These are phyloP conservation scores for Cepphus grylle DNA, from an alignment of 2,113 vertebrate genomes.

Conservation along the genomic window DNA sequence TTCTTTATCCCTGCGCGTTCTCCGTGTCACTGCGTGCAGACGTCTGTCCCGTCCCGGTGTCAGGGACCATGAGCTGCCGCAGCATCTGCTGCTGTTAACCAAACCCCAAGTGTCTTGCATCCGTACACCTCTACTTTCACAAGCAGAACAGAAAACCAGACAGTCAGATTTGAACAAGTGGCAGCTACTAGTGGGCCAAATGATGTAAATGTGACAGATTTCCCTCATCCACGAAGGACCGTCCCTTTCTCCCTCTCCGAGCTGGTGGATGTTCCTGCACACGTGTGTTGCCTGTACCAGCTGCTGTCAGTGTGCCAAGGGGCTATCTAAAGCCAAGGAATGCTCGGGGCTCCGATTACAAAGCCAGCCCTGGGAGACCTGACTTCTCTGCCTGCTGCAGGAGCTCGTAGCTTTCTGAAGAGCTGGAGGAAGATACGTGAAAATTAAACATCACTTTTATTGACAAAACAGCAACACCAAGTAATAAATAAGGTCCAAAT, in stretches of 20 bases:
- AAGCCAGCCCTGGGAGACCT: background rate
- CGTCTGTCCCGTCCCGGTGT: background rate
- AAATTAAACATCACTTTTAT: background rate
- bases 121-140: background rate
- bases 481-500: background rate
- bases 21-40: accelerated
- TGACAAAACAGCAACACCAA: background rate
- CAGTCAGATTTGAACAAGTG: background rate
- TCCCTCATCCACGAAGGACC: background rate
- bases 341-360: background rate
- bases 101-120: background rate
- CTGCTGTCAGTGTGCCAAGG: background rate
- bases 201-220: background rate
- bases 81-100: background rate
- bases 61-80: background rate
- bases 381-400: background rate
- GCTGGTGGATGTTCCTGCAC: background rate
- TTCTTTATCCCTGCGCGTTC: accelerated
- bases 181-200: background rate
- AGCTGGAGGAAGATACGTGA: background rate
- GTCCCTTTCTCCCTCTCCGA: background rate
- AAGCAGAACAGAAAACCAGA: background rate
- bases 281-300: background rate
- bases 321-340: background rate
- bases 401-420: background rate